phyloP scores from a whole-genome alignment of 2,888 invertebrate species.

The Eupsilia transversa region DNA sequence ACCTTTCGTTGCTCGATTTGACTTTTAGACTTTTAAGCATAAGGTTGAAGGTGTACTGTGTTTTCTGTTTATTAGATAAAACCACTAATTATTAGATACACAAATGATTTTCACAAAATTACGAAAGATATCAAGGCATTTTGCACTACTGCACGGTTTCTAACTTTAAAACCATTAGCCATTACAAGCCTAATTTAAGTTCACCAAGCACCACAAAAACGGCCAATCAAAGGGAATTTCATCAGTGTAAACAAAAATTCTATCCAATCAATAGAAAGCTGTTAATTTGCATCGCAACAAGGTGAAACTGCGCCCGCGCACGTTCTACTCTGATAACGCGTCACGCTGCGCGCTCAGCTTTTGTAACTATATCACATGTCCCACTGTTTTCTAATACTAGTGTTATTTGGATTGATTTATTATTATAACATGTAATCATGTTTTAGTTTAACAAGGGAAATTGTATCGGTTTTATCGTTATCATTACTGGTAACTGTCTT shows the following conservation, averaged over 20 bases:
- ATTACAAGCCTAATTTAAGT: conserved; percentile 7
- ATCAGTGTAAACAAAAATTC: conserved; percentile 51
- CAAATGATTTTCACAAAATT: conserved; percentile 6
- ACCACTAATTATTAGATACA: not conserved
- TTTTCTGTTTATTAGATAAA: not conserved
- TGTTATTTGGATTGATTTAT: conserved; percentile 52
- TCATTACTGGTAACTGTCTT: not conserved
- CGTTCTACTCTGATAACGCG: conserved; percentile 69
- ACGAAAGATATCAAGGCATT: conserved; percentile 4
- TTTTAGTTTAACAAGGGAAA: not conserved
- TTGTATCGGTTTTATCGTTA: not conserved
- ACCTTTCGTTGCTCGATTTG: not conserved
- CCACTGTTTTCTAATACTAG: conserved; percentile 59
- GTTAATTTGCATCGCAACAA: conserved; percentile 62
- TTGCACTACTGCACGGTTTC: conserved; percentile 21
- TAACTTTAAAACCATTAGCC: conserved; percentile 12
- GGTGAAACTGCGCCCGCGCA: conserved; percentile 56
- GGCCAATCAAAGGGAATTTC: conserved; percentile 30
- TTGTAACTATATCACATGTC: conserved; percentile 63
- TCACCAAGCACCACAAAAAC: not conserved
- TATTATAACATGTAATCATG: conserved; percentile 18
- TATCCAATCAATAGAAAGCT: conserved; percentile 62
- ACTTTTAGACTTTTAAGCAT: not conserved
- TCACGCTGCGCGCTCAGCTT: conserved; percentile 61
- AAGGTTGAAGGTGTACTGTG: not conserved